Base-by-base conservation (phyloP, 2,113 vertebrate genomes). In the Henicopernis longicauda region DNA sequence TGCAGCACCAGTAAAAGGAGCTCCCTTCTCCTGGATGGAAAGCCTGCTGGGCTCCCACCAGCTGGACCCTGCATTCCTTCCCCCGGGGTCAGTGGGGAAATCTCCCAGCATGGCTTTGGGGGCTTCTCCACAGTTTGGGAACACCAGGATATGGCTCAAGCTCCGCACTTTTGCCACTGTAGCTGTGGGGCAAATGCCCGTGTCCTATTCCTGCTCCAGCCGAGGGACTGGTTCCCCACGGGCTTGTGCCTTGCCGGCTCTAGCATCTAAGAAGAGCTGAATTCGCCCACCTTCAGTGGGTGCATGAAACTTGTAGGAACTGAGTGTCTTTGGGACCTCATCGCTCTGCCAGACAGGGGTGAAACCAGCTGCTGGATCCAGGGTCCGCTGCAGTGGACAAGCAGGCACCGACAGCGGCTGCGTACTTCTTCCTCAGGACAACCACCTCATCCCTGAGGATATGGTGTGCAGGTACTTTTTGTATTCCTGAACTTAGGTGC, bases 261-360 rank as follows among this genome's bases (percentile, higher is more conserved):
- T 3, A 20, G 67, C 29, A 11, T 38, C 34, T 0, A 0, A 38
- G 25, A 26, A n/a, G n/a, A 57, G 20, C 8, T 25, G 66, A 25
- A 19, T 40, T 71, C 67, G 26, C n/a, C 50, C 42, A 6, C 26
- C 17, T 38, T 32, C 36, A 9, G 42, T 1, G 44, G 22, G 32
- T 26, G 44, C 32, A 1, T 6, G 38, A 38, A 27, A 29, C 22
- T 45, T 27, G 36, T 10, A 27, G 36, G 70, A 69, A 19, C 70
- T 27, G 15, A 34, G 36, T 29, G 3, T 40, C 25, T 47, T 19
- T 13, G 45, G 62, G 55, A 45, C 19, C 23, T 31, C 34, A 2
- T 34, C 3, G 16, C 54, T 61, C 45, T 69, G 54, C 54, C 54
- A 11, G n/a, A 27, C 62, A 61, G 27, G 38, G 38, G 10, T 13